Evolutionary conservation across 2,888 invertebrate species (phyloP).

Genomic region (Epicampocera succincta): DNA sequence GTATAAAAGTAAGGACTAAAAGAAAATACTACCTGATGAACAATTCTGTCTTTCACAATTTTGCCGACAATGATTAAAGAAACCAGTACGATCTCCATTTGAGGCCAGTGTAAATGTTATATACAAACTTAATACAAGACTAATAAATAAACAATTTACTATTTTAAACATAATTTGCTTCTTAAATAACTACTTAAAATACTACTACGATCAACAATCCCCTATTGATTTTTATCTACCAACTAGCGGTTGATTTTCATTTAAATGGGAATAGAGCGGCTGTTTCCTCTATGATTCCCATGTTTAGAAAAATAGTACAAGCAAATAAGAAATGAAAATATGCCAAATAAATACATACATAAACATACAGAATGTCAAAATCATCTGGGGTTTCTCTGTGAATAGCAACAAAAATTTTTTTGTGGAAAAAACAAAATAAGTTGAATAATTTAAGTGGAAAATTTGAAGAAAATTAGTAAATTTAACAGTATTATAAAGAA

Average conservation of each 20-base stretch:
- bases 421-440: slow-evolving; percentile 2
- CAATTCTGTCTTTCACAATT: slow-evolving; percentile 82
- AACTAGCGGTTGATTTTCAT: slow-evolving; percentile 17
- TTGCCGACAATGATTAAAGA: slow-evolving; percentile 82
- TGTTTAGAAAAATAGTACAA: slow-evolving; percentile 46
- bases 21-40: slow-evolving; percentile 79
- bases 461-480: slow-evolving; percentile 1
- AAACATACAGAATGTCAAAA: slow-evolving; percentile 55
- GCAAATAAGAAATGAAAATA: not conserved
- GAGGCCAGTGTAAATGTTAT: slow-evolving; percentile 74
- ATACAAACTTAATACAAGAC: slow-evolving; percentile 50
- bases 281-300: not conserved
- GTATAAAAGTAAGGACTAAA: not conserved
- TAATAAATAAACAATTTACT: slow-evolving; percentile 54
- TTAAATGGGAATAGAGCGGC: slow-evolving; percentile 7
- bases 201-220: not conserved
- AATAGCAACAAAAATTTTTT: slow-evolving; percentile 48
- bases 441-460: slow-evolving; percentile 7
- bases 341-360: slow-evolving; percentile 37
- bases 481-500: slow-evolving; percentile 35
- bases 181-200: no score
- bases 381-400: slow-evolving; percentile 58
- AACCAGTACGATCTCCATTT: slow-evolving; percentile 82
- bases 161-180: slow-evolving; percentile 43
- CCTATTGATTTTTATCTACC: slow-evolving; percentile 50